Conservation (phyloP, 2,113 vertebrate species). For the Butorides virescens region DNA sequence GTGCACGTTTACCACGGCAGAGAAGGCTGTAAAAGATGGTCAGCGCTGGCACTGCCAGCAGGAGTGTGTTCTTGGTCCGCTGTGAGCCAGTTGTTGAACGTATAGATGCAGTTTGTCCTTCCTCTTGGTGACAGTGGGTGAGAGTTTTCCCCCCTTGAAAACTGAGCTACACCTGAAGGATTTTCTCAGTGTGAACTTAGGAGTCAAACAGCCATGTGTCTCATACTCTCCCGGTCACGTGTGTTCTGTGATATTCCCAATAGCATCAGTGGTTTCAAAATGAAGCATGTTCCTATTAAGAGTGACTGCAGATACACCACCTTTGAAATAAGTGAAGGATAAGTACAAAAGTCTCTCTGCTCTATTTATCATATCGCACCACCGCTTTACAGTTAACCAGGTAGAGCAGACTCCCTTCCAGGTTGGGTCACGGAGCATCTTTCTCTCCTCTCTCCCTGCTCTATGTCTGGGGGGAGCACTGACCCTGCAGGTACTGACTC, state of each 20-base stretch:
- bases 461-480: not conserved
- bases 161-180: rapidly evolving
- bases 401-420: not conserved
- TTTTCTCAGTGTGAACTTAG: not conserved
- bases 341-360: not conserved
- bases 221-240: rapidly evolving
- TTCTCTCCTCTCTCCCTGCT: not conserved
- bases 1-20: not conserved
- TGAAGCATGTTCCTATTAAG: not conserved
- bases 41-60: not conserved
- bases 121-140: not conserved
- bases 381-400: not conserved
- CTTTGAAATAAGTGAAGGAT: not conserved
- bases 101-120: not conserved
- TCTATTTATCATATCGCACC: not conserved
- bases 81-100: not conserved
- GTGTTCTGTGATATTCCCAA: not conserved
- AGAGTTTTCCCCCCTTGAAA: not conserved
- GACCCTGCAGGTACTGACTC: not conserved
- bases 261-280: not conserved
- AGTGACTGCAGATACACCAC: not conserved
- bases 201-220: not conserved
- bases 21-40: not conserved
- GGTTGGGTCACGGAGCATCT: not conserved
- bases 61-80: rapidly evolving